phyloP scores from a whole-genome alignment of 2,113 vertebrate genomes.

The Cephalophus harveyi region DNA sequence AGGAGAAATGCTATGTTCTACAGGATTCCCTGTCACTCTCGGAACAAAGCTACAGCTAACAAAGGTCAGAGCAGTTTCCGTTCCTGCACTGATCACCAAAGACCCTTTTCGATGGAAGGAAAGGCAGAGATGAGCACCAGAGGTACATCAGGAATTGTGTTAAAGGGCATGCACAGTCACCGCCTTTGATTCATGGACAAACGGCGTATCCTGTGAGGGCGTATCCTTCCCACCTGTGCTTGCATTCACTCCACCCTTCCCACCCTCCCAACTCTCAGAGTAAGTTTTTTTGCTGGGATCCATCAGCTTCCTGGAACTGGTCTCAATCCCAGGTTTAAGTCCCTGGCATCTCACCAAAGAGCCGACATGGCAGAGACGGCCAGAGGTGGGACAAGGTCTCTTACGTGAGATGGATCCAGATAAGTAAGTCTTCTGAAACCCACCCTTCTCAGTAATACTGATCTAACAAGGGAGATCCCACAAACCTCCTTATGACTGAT shows the following conservation, averaged over 20 bases:
- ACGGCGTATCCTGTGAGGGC: background rate
- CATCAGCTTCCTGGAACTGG: background rate
- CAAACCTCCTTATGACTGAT: background rate
- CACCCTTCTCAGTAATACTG: background rate
- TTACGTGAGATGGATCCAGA: background rate
- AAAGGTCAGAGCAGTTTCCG: constrained; percentile 66
- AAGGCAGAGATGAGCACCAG: background rate
- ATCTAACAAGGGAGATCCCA: background rate
- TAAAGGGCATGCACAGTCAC: background rate
- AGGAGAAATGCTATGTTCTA: background rate
- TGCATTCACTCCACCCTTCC: background rate
- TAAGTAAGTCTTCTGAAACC: background rate
- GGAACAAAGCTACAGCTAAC: constrained; percentile 70
- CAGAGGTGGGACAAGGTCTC: background rate
- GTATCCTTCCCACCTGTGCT: background rate
- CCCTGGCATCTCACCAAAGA: too few relatives aligned
- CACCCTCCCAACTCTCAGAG: background rate
- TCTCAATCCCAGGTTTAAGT: background rate
- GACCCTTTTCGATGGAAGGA: background rate
- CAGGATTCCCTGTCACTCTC: constrained; percentile 44
- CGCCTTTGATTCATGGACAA: background rate
- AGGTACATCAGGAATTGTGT: rapidly evolving
- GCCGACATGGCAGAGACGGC: background rate
- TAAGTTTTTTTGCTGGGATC: background rate
- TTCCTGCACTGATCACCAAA: background rate